These are phyloP conservation scores for Numenius phaeopus DNA, from an alignment of 2,797 vertebrate genomes.

Conservation along the genomic window DNA sequence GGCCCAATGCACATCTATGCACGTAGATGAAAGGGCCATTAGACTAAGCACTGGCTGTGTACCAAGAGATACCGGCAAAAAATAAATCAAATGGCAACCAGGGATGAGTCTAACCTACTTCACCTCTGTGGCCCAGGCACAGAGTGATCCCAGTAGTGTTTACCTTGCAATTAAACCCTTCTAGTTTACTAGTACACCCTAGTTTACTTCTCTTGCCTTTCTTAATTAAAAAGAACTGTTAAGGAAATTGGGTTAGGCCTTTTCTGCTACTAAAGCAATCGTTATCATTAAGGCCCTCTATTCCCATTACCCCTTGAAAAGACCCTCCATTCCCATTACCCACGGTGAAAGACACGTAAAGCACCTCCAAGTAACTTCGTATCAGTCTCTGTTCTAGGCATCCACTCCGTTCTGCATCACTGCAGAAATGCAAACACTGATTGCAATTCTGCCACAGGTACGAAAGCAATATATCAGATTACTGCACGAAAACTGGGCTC, in stretches of 20 bases:
- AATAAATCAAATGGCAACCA: background rate
- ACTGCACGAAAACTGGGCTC: background rate
- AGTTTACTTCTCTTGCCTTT: background rate
- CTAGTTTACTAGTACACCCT: background rate
- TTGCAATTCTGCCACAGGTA: background rate
- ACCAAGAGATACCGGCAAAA: background rate
- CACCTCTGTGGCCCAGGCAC: background rate
- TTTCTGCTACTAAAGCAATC: background rate
- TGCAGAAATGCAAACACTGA: background rate
- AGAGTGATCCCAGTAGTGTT: background rate
- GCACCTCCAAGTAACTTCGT: fast-evolving
- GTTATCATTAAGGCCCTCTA: background rate
- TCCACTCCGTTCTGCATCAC: background rate
- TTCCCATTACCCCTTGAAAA: background rate
- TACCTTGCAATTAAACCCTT: background rate
- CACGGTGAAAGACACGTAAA: background rate
- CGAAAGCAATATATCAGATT: background rate
- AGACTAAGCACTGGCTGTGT: background rate
- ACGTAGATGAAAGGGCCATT: background rate
- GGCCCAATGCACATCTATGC: no score
- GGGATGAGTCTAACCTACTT: background rate
- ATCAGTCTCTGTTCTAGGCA: background rate
- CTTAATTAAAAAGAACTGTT: background rate
- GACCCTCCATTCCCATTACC: background rate
- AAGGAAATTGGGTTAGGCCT: background rate